Evolutionary conservation across 2,113 vertebrate genomes (phyloP), one percentile per base, ranked within the genome.

Genomic region (Polypterus senegalus): DNA sequence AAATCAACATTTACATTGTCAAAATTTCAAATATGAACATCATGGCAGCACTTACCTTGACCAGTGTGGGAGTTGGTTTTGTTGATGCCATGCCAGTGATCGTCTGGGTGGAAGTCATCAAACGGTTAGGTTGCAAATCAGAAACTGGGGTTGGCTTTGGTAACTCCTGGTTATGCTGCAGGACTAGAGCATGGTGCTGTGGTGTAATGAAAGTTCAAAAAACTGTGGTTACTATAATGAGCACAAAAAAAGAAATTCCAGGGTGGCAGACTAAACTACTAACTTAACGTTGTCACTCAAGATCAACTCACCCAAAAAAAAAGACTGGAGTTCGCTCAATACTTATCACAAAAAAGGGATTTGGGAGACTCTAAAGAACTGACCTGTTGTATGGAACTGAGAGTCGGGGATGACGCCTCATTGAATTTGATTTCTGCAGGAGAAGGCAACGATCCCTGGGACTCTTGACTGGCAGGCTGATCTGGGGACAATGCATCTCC

Each of bases 401-500:
- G 46, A 7, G 79, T 73, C 54, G 90, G 86, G 65, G 89, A 88
- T 7, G 86, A 79, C 0, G 83, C 82, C 69, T 93, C 93, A 46
- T 73, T 86, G 4, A 66, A 4, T 83, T 82, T 91, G 66, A 65
- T 71, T 64, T 98, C 96, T 55, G 69, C 82, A 2, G 96, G 94
- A 61, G 96, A 99, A 1, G 92, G 80, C 3, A 79, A 83, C 54
- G 93, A 94, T 46, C 81, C 78, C 71, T 93, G 93, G 2, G 96
- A 97, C 76, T 97, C 96, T 73, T 98, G 96, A 79, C 93, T 97
- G 47, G 87, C 92, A 0, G 94, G 96, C 61, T 95, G 93, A 73
- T 99, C 96, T 0, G 96, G 96, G 65, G 95, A 98, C 71, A 95
- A 71, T 46, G 93, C 91, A 3, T 99, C 96, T 3, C 88, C 83